Conservation (phyloP, 2,888 invertebrate genomes). For the Luperina nickerlii region DNA sequence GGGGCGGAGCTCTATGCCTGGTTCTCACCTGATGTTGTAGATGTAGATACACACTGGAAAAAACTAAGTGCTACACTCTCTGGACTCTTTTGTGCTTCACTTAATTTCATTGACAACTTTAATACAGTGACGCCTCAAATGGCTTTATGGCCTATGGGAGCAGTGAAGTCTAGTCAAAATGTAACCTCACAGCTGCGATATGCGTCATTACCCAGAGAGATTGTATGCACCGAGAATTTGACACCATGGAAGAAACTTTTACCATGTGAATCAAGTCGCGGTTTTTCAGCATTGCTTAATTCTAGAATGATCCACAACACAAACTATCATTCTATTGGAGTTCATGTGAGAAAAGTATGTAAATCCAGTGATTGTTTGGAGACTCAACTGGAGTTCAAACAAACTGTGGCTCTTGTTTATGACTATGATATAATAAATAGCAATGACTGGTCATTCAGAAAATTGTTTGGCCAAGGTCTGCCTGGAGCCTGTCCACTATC, state of each 20-base stretch:
- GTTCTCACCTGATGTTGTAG: constrained; percentile 93
- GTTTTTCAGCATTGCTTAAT: constrained; percentile 96
- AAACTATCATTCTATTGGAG: constrained; percentile 96
- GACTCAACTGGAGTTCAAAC: constrained; percentile 94
- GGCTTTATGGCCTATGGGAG: constrained; percentile 94
- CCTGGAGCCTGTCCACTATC: constrained; percentile 96
- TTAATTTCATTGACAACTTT: constrained; percentile 97
- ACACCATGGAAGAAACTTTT: constrained; percentile 99
- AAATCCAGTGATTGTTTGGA: constrained; percentile 90
- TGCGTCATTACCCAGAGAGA: constrained; percentile 98
- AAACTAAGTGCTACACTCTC: constrained; percentile 97
- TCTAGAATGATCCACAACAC: constrained; percentile 97
- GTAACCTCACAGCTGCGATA: constrained; percentile 92
- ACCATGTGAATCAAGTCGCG: constrained; percentile 97
- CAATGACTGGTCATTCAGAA: constrained; percentile 96
- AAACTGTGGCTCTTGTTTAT: constrained; percentile 96
- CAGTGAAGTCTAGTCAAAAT: constrained; percentile 85
- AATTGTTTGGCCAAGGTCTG: constrained; percentile 96
- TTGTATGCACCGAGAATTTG: constrained; percentile 99
- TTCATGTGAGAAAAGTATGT: constrained; percentile 96
- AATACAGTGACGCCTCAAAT: constrained; percentile 96
- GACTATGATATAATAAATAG: constrained; percentile 93
- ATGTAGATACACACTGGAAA: constrained; percentile 96
- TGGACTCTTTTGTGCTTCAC: constrained; percentile 98
- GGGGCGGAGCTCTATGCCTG: constrained; percentile 98